These are phyloP conservation scores for Heliothis virescens DNA, from an alignment of 1,140 invertebrate species.

Conservation along the genomic window DNA sequence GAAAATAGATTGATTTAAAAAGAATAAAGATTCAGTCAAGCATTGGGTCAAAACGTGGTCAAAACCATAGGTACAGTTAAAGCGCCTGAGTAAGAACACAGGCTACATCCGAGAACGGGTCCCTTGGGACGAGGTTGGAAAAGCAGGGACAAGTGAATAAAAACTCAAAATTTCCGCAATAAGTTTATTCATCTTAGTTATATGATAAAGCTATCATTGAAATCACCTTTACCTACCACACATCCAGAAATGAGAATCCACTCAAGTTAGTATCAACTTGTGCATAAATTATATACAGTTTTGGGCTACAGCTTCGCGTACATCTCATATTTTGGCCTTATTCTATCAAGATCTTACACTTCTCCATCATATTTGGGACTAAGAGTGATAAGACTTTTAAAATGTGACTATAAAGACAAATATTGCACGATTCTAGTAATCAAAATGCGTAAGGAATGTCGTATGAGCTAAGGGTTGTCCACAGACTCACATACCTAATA, in stretches of 20 bases:
- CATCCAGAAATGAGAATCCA: constrained; percentile 34
- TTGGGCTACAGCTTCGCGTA: constrained; percentile 26
- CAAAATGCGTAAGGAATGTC: constrained; percentile 44
- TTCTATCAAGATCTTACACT: constrained; percentile 33
- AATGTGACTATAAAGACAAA: constrained; percentile 12
- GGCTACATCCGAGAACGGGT: too few relatives aligned
- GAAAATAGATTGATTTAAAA: too few relatives aligned
- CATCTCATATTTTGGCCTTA: constrained; percentile 36
- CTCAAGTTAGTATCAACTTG: constrained; percentile 37
- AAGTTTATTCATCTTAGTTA: constrained; percentile 51
- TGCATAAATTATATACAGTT: constrained; percentile 46
- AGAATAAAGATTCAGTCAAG: too few relatives aligned
- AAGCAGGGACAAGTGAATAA: neutral
- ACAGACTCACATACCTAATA: neutral
- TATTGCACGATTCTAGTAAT: constrained; percentile 39
- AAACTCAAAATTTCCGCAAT: constrained; percentile 48
- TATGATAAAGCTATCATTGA: constrained; percentile 63
- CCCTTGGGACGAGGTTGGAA: too few relatives aligned
- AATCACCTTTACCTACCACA: constrained; percentile 55
- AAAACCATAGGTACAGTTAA: too few relatives aligned
- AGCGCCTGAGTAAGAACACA: too few relatives aligned
- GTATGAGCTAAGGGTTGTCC: constrained; percentile 22
- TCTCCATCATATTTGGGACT: constrained; percentile 16
- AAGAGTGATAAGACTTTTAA: constrained; percentile 27
- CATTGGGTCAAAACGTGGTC: too few relatives aligned